Conservation (phyloP, 2,797 vertebrate species). For the Gymnoscopelus braueri region DNA sequence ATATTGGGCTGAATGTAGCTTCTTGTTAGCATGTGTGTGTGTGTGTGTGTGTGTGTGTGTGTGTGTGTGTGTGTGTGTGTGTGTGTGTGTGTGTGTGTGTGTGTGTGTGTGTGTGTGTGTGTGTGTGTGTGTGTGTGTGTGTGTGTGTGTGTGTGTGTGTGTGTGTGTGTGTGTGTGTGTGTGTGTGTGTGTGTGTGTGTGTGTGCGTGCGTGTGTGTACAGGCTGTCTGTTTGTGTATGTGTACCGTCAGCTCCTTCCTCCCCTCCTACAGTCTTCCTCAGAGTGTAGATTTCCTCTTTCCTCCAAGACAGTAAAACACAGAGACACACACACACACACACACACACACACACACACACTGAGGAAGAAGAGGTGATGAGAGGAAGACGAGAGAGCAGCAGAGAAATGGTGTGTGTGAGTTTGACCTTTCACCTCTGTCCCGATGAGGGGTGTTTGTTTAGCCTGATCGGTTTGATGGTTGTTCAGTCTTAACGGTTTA, state of each 20-base stretch:
- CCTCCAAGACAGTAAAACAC: constrained; percentile 28
- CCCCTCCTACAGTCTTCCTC: constrained; percentile 60
- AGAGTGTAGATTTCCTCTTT: constrained; percentile 1
- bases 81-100: constrained; percentile 6
- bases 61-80: background rate
- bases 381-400: background rate
- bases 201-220: background rate
- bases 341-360: background rate
- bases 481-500: constrained; percentile 25
- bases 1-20: no score
- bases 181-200: constrained; percentile 15
- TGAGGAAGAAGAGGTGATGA: background rate
- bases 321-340: constrained; percentile 10
- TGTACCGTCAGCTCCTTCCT: constrained; percentile 53
- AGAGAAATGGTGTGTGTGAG: constrained; percentile 47
- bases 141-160: constrained; percentile 4
- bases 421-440: constrained; percentile 48
- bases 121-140: constrained; percentile 14
- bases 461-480: constrained; percentile 11
- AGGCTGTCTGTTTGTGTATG: background rate
- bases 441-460: constrained; percentile 21
- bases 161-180: constrained; percentile 12
- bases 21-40: no score
- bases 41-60: background rate
- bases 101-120: constrained; percentile 3